phyloP scores from a whole-genome alignment of 2,113 vertebrate genomes.

The Crocuta crocuta region DNA sequence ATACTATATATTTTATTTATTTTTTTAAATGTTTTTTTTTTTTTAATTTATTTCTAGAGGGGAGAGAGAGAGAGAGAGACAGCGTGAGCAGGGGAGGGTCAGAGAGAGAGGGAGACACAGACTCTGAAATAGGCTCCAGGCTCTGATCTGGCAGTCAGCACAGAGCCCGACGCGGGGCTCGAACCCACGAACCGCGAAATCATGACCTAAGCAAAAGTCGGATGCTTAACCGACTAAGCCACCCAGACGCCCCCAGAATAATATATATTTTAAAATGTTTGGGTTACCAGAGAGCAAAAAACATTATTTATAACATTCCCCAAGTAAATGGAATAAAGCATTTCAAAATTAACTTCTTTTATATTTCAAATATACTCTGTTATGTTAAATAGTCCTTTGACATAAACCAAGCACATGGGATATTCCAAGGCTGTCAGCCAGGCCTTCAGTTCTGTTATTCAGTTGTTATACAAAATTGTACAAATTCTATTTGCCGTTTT shows the following conservation, averaged over 20 bases:
- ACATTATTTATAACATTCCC: neutral
- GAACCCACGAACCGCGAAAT: too few species aligned
- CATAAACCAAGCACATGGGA: neutral
- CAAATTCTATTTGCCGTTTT: slow-evolving; percentile 11
- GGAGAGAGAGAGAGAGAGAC: too few species aligned
- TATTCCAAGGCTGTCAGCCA: neutral
- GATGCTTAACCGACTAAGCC: too few species aligned
- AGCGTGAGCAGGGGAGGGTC: too few species aligned
- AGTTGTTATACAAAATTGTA: neutral
- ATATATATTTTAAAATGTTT: slow-evolving; percentile 22
- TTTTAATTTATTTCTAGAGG: too few species aligned
- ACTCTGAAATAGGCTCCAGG: too few species aligned
- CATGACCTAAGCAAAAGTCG: too few species aligned
- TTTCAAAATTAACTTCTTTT: slow-evolving; percentile 22
- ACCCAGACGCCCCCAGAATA: neutral
- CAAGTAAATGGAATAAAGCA: slow-evolving; percentile 37
- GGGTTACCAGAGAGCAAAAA: neutral
- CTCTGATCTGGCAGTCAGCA: too few species aligned
- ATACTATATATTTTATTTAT: neutral
- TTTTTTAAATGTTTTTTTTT: too few species aligned
- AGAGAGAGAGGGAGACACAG: too few species aligned
- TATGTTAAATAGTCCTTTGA: neutral
- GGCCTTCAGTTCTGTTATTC: neutral
- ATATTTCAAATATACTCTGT: slow-evolving; percentile 2
- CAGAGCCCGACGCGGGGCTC: too few species aligned